Evolutionary conservation across 2,888 invertebrate genomes (phyloP), one percentile per base, ranked within the genome.

Genomic region (Creontiades dilutus): DNA sequence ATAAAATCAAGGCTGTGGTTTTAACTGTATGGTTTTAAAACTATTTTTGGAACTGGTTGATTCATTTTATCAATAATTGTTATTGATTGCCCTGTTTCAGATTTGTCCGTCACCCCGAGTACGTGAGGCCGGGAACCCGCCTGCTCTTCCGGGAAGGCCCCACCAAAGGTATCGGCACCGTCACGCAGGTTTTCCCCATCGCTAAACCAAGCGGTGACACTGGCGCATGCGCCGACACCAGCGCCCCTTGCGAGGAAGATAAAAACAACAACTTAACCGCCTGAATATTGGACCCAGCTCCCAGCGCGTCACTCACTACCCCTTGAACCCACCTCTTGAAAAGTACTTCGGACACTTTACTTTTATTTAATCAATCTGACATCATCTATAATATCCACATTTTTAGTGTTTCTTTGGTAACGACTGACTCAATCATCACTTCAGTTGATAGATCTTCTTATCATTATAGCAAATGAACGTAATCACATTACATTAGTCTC

Each of bases 31-130:
- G n/a, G n/a, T n/a, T n/a, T n/a, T n/a, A n/a, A n/a, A n/a, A n/a
- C n/a, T n/a, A n/a, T n/a, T n/a, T n/a, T n/a, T n/a, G n/a, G n/a
- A n/a, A n/a, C n/a, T n/a, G n/a, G n/a, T n/a, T n/a, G n/a, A n/a
- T n/a, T n/a, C n/a, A n/a, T n/a, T n/a, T n/a, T n/a, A n/a, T n/a
- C n/a, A n/a, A n/a, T n/a, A n/a, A n/a, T n/a, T n/a, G n/a, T n/a
- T n/a, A n/a, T n/a, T n/a, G n/a, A n/a, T 82, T 81, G 7, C 47
- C 13, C 16, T 16, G 4, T 7, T 13, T 19, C 88, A 88, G 89
- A 23, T 98, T 99, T 93, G 95, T 97, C 90, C 95, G 96, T 80
- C 96, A 97, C 93, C 98, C 99, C 0, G 99, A 99, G 93, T 97
- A 96, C 93, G 95, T 99, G 14, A 93, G 96, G 92, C 95, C 95